Conservation (phyloP, 2,888 invertebrate genomes). For the Apotomis capreana region DNA sequence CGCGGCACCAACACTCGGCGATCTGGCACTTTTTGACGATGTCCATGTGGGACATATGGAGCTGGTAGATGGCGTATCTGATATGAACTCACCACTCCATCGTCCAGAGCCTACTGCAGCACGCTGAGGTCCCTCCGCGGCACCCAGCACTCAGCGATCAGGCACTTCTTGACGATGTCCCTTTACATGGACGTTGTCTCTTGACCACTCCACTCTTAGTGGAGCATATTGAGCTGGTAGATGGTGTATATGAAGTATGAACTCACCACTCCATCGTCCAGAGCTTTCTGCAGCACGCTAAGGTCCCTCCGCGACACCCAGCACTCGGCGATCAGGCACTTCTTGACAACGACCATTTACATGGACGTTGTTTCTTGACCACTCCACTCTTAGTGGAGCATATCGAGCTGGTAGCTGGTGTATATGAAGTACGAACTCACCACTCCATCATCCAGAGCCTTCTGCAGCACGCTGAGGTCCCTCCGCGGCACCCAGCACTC, state of each 20-base stretch:
- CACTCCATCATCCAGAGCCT: conserved; percentile 91
- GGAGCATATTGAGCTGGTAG: conserved; percentile 96
- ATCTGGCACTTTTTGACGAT: conserved; percentile 95
- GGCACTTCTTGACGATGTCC: conserved; percentile 90
- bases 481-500: conserved; percentile 93
- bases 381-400: conserved; percentile 85
- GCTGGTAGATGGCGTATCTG: conserved; percentile 96
- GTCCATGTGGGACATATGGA: conserved; percentile 96
- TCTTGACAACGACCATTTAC: conserved; percentile 82
- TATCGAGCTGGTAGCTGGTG: conserved; percentile 94
- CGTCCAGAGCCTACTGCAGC: conserved; percentile 90
- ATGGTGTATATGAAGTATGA: conserved; percentile 77
- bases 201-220: conserved; percentile 59
- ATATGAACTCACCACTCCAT: conserved; percentile 87
- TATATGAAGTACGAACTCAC: conserved; percentile 60
- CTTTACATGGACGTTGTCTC: conserved; percentile 82
- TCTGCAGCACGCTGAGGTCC: conserved; percentile 88
- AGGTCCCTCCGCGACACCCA: conserved; percentile 92
- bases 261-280: conserved; percentile 90
- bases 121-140: conserved; percentile 87
- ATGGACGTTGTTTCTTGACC: conserved; percentile 84
- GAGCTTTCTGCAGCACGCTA: conserved; percentile 88
- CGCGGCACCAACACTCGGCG: conserved; percentile 94
- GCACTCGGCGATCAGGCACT: conserved; percentile 94
- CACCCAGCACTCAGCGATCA: conserved; percentile 96